A percentile compares a stretch with the other conserved stretches of the same genome.
Conservation (phyloP, 2,888 invertebrate species). For the Hymenopus coronatus region DNA sequence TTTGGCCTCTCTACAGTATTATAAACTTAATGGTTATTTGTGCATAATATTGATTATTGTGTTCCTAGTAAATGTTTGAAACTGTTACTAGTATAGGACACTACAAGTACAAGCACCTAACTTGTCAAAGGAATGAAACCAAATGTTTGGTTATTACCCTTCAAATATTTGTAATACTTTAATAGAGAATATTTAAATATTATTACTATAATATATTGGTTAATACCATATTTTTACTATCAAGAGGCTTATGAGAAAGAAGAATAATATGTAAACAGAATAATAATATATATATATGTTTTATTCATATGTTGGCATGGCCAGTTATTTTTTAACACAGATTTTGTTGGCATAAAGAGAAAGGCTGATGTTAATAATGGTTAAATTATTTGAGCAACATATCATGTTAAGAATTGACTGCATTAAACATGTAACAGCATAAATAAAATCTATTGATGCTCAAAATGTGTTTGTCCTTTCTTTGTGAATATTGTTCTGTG, state of each 20-base stretch:
- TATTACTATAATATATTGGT: not conserved
- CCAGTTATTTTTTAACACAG: not conserved
- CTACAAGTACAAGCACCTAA: not conserved
- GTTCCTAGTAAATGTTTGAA: not conserved
- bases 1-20: not conserved
- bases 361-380: not conserved
- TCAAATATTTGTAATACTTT: not conserved
- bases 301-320: not conserved
- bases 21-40: not conserved
- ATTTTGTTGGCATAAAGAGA: not conserved
- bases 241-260: not conserved
- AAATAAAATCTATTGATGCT: not conserved
- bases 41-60: not conserved
- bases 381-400: not conserved
- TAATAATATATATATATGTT: not conserved
- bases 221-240: not conserved
- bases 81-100: not conserved
- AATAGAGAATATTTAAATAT: not conserved
- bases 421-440: not conserved
- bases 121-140: not conserved
- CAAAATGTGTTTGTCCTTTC: not conserved
- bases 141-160: not conserved
- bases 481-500: no score
- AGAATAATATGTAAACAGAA: not conserved
- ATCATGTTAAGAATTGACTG: not conserved